phyloP scores from a whole-genome alignment of 2,113 vertebrate genomes.

The Poeciliopsis retropinna region DNA sequence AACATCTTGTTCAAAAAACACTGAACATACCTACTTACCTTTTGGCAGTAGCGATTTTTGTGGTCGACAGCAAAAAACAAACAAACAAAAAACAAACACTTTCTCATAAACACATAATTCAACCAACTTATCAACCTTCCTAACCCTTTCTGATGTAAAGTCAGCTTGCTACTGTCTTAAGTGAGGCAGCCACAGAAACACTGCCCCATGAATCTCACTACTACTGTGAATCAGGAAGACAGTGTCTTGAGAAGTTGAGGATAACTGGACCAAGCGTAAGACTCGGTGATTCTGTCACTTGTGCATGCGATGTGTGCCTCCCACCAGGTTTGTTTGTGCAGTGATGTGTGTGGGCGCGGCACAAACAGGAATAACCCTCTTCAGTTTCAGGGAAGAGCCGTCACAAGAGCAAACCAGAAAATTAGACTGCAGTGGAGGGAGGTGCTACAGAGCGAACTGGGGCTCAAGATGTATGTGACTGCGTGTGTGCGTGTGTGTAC shows the following conservation, averaged over 20 bases:
- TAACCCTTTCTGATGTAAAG: background rate
- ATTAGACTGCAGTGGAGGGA: constrained; percentile 1
- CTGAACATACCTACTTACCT: no score
- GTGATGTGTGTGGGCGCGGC: background rate
- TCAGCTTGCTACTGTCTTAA: constrained; percentile 9
- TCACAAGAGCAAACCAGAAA: background rate
- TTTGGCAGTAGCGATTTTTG: no score
- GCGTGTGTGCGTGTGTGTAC: no score
- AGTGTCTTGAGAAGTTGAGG: constrained; percentile 20
- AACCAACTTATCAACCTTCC: background rate
- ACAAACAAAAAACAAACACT: no score
- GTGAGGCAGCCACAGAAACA: background rate
- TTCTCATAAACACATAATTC: background rate
- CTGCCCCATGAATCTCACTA: background rate
- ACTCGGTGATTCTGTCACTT: constrained; percentile 13
- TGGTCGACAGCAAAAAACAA: no score
- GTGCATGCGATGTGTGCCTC: background rate
- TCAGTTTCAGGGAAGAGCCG: background rate
- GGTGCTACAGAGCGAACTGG: constrained; percentile 16
- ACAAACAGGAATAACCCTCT: background rate
- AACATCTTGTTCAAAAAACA: no score
- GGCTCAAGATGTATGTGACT: background rate
- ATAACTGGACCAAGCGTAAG: constrained; percentile 23
- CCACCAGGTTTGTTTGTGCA: no score
- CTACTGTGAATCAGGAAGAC: background rate